phyloP scores from a whole-genome alignment of 2,797 vertebrate species.

The Silurus lanzhouensis region DNA sequence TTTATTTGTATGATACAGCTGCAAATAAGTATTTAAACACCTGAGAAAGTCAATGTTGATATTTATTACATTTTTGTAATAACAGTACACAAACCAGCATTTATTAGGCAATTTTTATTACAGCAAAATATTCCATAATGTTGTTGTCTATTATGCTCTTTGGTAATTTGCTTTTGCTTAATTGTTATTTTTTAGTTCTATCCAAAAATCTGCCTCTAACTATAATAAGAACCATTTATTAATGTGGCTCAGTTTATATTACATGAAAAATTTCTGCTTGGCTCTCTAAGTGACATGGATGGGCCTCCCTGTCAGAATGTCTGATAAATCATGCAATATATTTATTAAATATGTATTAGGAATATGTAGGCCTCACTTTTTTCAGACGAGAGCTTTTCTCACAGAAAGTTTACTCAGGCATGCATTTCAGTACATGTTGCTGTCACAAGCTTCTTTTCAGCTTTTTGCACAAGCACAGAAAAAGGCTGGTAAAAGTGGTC shows the following conservation, averaged over 20 bases:
- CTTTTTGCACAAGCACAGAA: constrained; percentile 55
- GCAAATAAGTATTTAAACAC: too few relatives aligned
- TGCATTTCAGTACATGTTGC: constrained; percentile 62
- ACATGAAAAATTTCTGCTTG: not conserved
- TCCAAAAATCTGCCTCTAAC: too few relatives aligned
- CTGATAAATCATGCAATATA: constrained; percentile 58
- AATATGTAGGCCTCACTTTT: constrained; percentile 73
- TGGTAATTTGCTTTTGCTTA: too few relatives aligned
- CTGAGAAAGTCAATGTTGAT: too few relatives aligned
- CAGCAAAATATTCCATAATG: too few relatives aligned
- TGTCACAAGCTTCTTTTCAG: constrained; percentile 72
- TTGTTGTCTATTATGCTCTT: too few relatives aligned
- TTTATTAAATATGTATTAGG: constrained; percentile 71
- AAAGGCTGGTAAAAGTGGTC: constrained; percentile 65
- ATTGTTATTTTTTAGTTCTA: too few relatives aligned
- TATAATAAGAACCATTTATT: too few relatives aligned
- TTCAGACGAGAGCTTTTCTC: constrained; percentile 69
- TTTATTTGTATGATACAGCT: too few relatives aligned
- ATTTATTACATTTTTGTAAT: too few relatives aligned
- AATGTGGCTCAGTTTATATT: not conserved
- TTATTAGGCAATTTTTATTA: too few relatives aligned
- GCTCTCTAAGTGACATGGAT: not conserved
- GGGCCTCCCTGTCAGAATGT: not conserved
- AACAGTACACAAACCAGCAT: too few relatives aligned
- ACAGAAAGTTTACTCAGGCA: not conserved